Base-by-base conservation (phyloP, 2,797 vertebrate genomes). In the Dicrostonyx torquatus region DNA sequence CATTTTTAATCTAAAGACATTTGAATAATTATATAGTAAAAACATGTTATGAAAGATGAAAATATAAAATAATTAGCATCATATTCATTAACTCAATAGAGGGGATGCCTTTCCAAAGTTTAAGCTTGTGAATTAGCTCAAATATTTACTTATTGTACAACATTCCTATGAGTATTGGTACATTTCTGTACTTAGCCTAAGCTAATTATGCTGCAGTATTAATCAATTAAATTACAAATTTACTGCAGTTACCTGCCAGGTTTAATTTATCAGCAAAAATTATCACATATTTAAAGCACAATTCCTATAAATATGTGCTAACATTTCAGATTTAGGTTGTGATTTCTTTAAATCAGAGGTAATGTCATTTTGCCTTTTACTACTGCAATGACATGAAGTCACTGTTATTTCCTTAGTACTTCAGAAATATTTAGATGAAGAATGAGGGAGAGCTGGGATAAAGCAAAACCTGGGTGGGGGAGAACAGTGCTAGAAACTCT, bases 381-480 rank as follows among this genome's bases (percentile, higher is more conserved):
- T 55, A 6, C 3, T 37, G 43, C 34, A 58, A 10, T 37, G n/a
- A 3, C 3, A 11, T 58, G 14, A 80, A 1, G 1, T 80, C 50
- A 37, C 6, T 14, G 2, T 24, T n/a, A n/a, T 58, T 58, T 53
- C 12, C 22, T 37, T 22, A 8, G n/a, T 40, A 26, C 2, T 26
- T 37, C 5, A 58, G 34, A 20, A 78, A 20, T n/a, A 26, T 58
- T 58, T 37, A 20, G n/a, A 40, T 6, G 18, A 11, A 24, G 34
- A 24, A 2, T 58, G 15, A 48, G 24, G 18, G 60, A 64, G 62
- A 64, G 29, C 29, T 64, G 31, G 62, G 14, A 10, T 18, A 18
- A 31, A 50, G 15, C 12, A 14, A 48, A 48, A 45, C 29, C 0
- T 31, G 13, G 43, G 3, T 9, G 4, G 13, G 1, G 29, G 2